A percentile compares a stretch with the other conserved stretches of the same genome.
Evolutionary conservation across 2,888 invertebrate genomes (phyloP).

Genomic region (Vannuccia rotundouncinata): DNA sequence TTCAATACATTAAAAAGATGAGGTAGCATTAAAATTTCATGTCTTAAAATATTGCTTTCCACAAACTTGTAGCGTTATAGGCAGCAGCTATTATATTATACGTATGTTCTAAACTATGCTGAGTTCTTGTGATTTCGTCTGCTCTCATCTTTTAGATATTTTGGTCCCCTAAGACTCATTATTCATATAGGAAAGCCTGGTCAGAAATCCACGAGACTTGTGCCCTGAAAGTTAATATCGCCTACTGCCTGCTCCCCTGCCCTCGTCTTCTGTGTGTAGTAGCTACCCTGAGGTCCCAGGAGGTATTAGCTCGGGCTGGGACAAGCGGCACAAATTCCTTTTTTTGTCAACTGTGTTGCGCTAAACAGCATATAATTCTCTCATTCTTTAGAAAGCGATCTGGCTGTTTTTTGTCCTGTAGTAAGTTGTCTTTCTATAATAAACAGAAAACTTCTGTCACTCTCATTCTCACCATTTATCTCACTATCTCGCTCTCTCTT

Average conservation of each 20-base stretch:
- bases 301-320: background rate
- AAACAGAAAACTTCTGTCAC: background rate
- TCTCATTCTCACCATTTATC: too few relatives aligned
- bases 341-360: background rate
- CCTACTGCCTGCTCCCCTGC: background rate
- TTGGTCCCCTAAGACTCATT: background rate
- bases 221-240: background rate
- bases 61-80: too few relatives aligned
- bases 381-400: background rate
- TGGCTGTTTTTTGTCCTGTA: background rate
- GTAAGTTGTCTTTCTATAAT: background rate
- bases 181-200: background rate
- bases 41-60: constrained; percentile 27
- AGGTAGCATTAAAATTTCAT: constrained; percentile 25
- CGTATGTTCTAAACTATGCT: too few relatives aligned
- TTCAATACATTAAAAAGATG: background rate
- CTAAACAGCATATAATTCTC: background rate
- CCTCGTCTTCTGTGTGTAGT: background rate
- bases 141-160: background rate
- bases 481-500: too few relatives aligned
- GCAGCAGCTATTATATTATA: too few relatives aligned
- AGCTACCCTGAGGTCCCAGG: background rate
- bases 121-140: background rate
- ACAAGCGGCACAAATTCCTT: background rate
- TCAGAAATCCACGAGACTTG: background rate